Evolutionary conservation across 2,797 vertebrate species (phyloP).

Genomic region (Platyrinchus mystaceus): DNA sequence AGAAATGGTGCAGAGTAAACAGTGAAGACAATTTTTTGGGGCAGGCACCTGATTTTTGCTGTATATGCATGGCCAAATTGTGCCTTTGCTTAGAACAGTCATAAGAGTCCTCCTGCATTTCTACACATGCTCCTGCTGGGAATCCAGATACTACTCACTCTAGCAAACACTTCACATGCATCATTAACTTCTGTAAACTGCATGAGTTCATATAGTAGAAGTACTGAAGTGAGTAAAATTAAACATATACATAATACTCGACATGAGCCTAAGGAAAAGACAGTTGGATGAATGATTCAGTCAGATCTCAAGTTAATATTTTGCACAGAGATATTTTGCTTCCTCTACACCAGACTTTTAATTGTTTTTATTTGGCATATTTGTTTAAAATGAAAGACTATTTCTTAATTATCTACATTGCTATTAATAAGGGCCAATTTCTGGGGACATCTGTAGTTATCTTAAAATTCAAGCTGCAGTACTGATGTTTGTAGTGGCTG

Average conservation of each 20-base stretch:
- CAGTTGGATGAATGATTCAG: not conserved
- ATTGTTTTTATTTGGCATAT: not conserved
- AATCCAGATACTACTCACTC: not conserved
- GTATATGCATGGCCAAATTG: not conserved
- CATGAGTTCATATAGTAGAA: not conserved
- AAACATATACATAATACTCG: not conserved
- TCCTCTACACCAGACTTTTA: not conserved
- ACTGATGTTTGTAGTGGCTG: not conserved
- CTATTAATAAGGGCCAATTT: not conserved
- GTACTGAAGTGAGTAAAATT: not conserved
- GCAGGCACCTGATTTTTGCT: slow-evolving; percentile 15
- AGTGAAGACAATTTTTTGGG: slow-evolving; percentile 4
- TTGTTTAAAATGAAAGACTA: not conserved
- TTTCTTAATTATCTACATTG: not conserved
- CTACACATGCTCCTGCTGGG: not conserved
- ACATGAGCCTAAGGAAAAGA: not conserved
- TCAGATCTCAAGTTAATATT: not conserved
- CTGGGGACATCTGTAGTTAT: not conserved
- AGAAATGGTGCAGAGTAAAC: slow-evolving; percentile 35
- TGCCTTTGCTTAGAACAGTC: not conserved
- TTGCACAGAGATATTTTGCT: not conserved
- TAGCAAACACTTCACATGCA: not conserved
- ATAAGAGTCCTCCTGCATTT: not conserved
- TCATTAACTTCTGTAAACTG: not conserved
- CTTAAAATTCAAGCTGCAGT: not conserved